Evolutionary conservation across 2,113 vertebrate genomes (phyloP), one percentile per base, ranked within the genome.

Genomic region (Todiramphus chloris): DNA sequence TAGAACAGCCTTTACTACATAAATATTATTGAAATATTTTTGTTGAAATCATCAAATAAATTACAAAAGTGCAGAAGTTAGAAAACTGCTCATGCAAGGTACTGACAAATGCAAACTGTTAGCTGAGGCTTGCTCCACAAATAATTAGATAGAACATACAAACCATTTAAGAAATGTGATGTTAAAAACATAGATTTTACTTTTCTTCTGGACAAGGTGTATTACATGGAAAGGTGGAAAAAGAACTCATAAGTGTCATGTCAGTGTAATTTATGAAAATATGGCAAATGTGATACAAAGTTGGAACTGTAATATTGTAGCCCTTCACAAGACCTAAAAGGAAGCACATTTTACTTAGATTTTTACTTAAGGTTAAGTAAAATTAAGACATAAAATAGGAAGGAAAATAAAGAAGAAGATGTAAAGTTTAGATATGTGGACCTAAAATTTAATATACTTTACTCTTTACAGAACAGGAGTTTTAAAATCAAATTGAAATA

Each of bases 401-500:
- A 62, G 7, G 13, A 90, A 44, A 68, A 20, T 44, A 58, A 91
- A 88, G 33, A 73, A 83, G 16, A 77, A 77, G 43, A 70, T 51
- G 13, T 16, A 28, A 93, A 66, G 9, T 43, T 68, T 93, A 89
- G 13, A 56, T 86, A 48, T 15, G 2, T 44, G 48, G 8, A 11
- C 59, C 11, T 87, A 62, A 87, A 16, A 80, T 13, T 89, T 87
- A 80, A 89, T 88, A 96, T 96, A 72, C 19, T 82, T 74, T 46
- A 79, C 33, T 6, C 2, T 67, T 10, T 64, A 50, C 15, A 66
- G 28, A 81, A 86, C 11, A 58, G 3, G 25, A 33, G 5, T 39
- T 56, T 56, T 63, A 56, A 75, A 90, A 53, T 59, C 16, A 91
- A 46, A 95, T 96, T 94, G n/a, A 95, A 92, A 87, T 68, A 33